Percentiles rank a stretch among this genome's conserved stretches.
phyloP scores from a whole-genome alignment of 2,888 invertebrate genomes.

The Coenonympha arcania region DNA sequence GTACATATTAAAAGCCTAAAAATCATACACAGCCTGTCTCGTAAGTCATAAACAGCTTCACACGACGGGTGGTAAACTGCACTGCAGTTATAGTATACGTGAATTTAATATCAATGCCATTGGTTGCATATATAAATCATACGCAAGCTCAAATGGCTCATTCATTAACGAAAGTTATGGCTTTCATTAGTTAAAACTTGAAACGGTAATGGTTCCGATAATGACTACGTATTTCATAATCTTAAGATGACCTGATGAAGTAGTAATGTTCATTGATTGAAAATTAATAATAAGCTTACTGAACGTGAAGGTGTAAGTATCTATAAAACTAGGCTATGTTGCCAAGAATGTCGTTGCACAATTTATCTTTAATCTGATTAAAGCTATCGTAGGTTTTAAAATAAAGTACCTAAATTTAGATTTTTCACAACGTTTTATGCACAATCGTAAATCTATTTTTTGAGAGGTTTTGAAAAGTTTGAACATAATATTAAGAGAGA shows the following conservation, averaged over 20 bases:
- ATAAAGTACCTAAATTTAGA: too few relatives aligned
- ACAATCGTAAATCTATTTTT: too few relatives aligned
- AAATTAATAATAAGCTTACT: background rate
- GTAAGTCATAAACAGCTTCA: slow-evolving; percentile 8
- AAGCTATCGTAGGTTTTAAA: too few relatives aligned
- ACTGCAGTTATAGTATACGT: slow-evolving; percentile 6
- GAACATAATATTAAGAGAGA: too few relatives aligned
- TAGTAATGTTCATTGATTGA: background rate
- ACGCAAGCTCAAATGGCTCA: slow-evolving; percentile 3
- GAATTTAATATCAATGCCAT: slow-evolving; percentile 2
- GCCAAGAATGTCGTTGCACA: too few relatives aligned
- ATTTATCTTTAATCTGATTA: too few relatives aligned
- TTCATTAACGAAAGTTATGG: slow-evolving; percentile 7
- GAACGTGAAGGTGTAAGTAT: background rate
- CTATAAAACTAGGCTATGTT: too few relatives aligned
- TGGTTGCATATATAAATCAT: slow-evolving; percentile 9
- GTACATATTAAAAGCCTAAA: background rate
- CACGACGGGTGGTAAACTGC: slow-evolving; percentile 10
- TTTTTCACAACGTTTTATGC: too few relatives aligned
- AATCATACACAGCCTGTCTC: slow-evolving; percentile 16
- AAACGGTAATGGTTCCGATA: slow-evolving; percentile 3
- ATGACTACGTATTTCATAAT: slow-evolving; percentile 5
- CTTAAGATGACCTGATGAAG: background rate
- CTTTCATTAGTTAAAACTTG: slow-evolving; percentile 6
- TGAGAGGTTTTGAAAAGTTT: too few relatives aligned